Evolutionary conservation across 1,140 invertebrate species (phyloP).

Genomic region (Lordiphosa collinella): DNA sequence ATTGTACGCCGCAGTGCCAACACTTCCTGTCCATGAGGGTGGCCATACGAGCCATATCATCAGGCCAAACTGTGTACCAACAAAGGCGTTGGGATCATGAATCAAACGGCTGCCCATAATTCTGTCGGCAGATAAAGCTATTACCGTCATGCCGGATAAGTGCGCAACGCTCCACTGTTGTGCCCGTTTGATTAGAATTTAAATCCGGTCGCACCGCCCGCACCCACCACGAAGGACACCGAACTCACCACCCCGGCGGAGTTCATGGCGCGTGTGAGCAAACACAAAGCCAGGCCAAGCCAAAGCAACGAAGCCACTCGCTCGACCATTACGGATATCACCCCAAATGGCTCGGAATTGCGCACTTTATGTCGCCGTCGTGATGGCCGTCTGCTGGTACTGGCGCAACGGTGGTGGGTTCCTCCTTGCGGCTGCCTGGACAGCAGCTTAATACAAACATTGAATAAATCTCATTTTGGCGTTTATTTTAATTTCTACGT

Average conservation of each 20-base stretch:
- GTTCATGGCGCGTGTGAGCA: constrained; percentile 29
- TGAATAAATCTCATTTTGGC: constrained; percentile 72
- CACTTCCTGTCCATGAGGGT: constrained; percentile 32
- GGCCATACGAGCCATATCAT: constrained; percentile 1
- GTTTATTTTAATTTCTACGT: constrained; percentile 77
- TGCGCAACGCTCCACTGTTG: constrained; percentile 47
- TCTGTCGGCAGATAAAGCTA: constrained; percentile 76
- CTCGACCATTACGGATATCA: constrained; percentile 65
- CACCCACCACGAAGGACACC: constrained; percentile 15
- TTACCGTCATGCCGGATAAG: constrained; percentile 72
- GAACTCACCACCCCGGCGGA: constrained; percentile 10
- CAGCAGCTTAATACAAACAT: constrained; percentile 76
- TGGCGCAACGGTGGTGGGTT: constrained; percentile 45
- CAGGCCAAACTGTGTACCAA: constrained; percentile 17
- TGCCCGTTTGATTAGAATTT: constrained; percentile 71
- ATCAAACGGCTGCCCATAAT: constrained; percentile 66
- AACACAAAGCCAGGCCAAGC: constrained; percentile 40
- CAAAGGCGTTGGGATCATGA: constrained; percentile 58
- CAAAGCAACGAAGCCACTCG: constrained; percentile 20
- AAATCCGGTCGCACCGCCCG: constrained; percentile 51
- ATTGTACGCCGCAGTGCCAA: constrained; percentile 20
- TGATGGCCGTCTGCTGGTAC: constrained; percentile 6
- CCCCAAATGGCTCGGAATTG: constrained; percentile 60
- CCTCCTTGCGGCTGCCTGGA: constrained; percentile 37
- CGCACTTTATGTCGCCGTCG: constrained; percentile 33